phyloP scores from a whole-genome alignment of 2,113 vertebrate genomes.

The Mormyrus lacerda region DNA sequence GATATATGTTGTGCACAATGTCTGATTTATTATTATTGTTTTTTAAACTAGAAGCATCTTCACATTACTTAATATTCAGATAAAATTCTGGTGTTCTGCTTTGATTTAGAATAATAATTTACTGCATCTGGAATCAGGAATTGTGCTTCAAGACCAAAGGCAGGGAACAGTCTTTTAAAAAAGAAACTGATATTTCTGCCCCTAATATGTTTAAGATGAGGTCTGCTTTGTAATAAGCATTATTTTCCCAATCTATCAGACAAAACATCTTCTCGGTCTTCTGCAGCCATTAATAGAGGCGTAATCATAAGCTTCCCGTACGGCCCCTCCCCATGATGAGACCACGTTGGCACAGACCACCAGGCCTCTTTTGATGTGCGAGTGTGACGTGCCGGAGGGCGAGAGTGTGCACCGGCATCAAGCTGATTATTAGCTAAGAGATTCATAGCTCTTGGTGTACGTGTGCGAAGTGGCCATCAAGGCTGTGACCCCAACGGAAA shows the following conservation, averaged over 20 bases:
- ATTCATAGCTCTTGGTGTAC: background rate
- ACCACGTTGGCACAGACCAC: conserved; percentile 47
- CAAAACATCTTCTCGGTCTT: conserved; percentile 56
- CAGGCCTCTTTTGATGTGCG: conserved; percentile 55
- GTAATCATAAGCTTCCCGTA: conserved; percentile 62
- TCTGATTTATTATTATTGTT: conserved; percentile 43
- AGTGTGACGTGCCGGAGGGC: conserved; percentile 69
- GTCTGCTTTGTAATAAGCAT: conserved; percentile 56
- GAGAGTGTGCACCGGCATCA: conserved; percentile 45
- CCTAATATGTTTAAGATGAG: conserved; percentile 76
- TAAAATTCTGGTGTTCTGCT: conserved; percentile 61
- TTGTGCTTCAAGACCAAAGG: conserved; percentile 59
- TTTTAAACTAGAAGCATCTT: conserved; percentile 44
- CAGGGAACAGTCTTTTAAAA: conserved; percentile 45
- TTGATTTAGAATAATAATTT: conserved; percentile 66
- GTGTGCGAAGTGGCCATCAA: background rate
- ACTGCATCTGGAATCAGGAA: conserved; percentile 63
- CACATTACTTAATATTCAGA: conserved; percentile 48
- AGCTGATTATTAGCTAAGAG: background rate
- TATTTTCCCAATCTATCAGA: conserved; percentile 54
- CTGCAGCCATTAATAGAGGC: conserved; percentile 61
- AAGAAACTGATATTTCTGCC: conserved; percentile 61
- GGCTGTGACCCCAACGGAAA: background rate
- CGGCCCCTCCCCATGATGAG: conserved; percentile 52
- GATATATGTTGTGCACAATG: conserved; percentile 37